Percentiles rank a stretch among this genome's conserved stretches.
phyloP scores from a whole-genome alignment of 2,113 vertebrate species.

The Scophthalmus maximus region DNA sequence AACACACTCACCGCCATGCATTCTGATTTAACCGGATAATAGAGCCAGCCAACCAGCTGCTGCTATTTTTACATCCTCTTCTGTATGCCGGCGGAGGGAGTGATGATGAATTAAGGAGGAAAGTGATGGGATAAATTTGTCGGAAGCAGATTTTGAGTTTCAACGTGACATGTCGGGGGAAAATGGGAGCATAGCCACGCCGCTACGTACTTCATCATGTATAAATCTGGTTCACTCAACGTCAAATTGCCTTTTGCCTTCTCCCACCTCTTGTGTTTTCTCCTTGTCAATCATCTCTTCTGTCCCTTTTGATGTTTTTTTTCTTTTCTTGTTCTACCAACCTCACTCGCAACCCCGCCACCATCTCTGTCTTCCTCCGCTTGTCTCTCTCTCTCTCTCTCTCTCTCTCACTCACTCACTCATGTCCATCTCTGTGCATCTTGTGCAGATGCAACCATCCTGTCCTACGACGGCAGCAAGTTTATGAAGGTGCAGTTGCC shows the following conservation, averaged over 20 bases:
- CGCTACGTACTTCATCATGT: constrained; percentile 46
- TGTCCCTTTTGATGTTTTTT: constrained; percentile 2
- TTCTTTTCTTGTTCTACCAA: constrained; percentile 1
- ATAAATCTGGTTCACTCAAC: constrained; percentile 57
- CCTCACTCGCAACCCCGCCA: constrained; percentile 7
- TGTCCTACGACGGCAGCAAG: constrained; percentile 99
- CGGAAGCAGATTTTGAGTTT: constrained; percentile 41
- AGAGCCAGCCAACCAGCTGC: constrained; percentile 59
- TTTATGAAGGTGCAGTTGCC: constrained; percentile 99
- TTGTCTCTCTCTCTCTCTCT: neutral
- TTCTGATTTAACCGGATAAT: constrained; percentile 69
- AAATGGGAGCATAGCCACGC: constrained; percentile 17
- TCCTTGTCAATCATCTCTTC: constrained; percentile 48
- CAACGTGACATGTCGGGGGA: constrained; percentile 40
- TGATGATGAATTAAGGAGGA: constrained; percentile 59
- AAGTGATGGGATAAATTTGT: constrained; percentile 53
- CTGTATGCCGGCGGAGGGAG: constrained; percentile 36
- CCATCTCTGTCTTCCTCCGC: constrained; percentile 12
- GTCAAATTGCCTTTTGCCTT: constrained; percentile 52
- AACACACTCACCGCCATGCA: constrained; percentile 60
- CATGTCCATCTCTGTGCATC: constrained; percentile 13
- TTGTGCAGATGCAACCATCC: constrained; percentile 92
- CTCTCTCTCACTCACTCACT: neutral
- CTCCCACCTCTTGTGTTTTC: constrained; percentile 40
- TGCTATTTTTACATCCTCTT: constrained; percentile 65